These are phyloP conservation scores for Ceraclea dissimilis DNA, from an alignment of 2,888 invertebrate species.

Conservation along the genomic window DNA sequence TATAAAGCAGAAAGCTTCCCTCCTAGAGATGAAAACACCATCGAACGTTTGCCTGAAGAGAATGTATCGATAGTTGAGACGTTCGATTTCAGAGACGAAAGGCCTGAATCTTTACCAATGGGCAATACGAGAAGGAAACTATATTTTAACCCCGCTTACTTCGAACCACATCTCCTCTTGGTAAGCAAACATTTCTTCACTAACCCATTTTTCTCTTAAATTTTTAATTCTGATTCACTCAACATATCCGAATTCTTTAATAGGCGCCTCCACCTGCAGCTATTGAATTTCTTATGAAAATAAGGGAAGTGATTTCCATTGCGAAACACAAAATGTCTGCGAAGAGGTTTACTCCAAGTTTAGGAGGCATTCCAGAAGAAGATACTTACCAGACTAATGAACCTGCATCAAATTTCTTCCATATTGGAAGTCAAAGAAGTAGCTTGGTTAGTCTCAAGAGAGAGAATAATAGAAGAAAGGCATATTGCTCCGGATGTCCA, in stretches of 20 bases:
- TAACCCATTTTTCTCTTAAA: background rate
- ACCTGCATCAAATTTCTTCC: constrained; percentile 43
- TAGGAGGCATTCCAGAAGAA: constrained; percentile 78
- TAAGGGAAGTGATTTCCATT: constrained; percentile 82
- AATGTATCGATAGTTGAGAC: constrained; percentile 82
- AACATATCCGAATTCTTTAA: background rate
- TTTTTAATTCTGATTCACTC: background rate
- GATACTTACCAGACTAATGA: constrained; percentile 47
- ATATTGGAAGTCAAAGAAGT: constrained; percentile 47
- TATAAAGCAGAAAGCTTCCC: constrained; percentile 15
- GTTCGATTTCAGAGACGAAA: constrained; percentile 56
- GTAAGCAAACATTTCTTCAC: constrained; percentile 43
- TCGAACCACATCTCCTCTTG: constrained; percentile 77
- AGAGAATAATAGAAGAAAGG: constrained; percentile 53
- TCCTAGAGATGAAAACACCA: constrained; percentile 49
- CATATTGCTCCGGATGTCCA: constrained; percentile 58
- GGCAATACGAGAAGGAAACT: constrained; percentile 70
- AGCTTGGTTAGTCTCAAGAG: constrained; percentile 53
- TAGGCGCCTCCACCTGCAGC: constrained; percentile 87
- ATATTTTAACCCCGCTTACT: constrained; percentile 87
- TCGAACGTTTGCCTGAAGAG: constrained; percentile 73
- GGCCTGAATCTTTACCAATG: constrained; percentile 57
- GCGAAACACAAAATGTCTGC: constrained; percentile 83
- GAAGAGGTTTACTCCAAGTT: constrained; percentile 70
- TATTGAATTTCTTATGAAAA: constrained; percentile 79